Evolutionary conservation across 2,888 invertebrate genomes (phyloP), one percentile per base, ranked within the genome.

Genomic region (Pediacus dermestoides): DNA sequence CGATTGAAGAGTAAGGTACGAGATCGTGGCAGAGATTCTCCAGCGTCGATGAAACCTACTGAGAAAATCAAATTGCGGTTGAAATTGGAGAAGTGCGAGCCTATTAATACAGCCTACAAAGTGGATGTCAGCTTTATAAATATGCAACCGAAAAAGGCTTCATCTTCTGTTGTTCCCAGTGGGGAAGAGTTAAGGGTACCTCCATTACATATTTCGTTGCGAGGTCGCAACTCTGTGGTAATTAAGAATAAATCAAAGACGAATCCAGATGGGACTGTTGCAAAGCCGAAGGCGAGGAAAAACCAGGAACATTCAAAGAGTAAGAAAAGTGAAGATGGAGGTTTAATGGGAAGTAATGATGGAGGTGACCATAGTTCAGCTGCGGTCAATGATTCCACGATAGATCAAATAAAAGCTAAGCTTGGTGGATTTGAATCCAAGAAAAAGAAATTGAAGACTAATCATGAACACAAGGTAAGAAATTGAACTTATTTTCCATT

Each of bases 141-240:
- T 57, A 73, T 76, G 30, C 75, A 62, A 44, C 74, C 76, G 34
- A 72, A 71, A 39, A 67, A 67, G 40, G 62, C 66, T 2, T 44
- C 61, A 3, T 42, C 54, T 2, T 53, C 56, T 1, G 58, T 33
- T 53, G 55, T 52, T 46, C 59, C 44, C 38, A 55, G 61, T 30
- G 60, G 59, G 2, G 88, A 86, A 44, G 88, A 88, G 56, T 81
- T 85, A 4, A 74, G 89, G 37, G 92, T 92, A 30, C 91, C 92
- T 4, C 92, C 91, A 1, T 71, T 91, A 43, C 91, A 91, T 65
- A 91, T 92, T 56, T 89, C 89, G 39, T 70, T 92, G 25, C 75
- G 90, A 42, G 88, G 88, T 1, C 77, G 88, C 39, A 89, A 88
- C 64, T 87, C 88, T 0, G 88, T 88, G 23, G 88, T 91, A 30